Evolutionary conservation across 2,797 vertebrate species (phyloP).

Genomic region (Brotula barbata): DNA sequence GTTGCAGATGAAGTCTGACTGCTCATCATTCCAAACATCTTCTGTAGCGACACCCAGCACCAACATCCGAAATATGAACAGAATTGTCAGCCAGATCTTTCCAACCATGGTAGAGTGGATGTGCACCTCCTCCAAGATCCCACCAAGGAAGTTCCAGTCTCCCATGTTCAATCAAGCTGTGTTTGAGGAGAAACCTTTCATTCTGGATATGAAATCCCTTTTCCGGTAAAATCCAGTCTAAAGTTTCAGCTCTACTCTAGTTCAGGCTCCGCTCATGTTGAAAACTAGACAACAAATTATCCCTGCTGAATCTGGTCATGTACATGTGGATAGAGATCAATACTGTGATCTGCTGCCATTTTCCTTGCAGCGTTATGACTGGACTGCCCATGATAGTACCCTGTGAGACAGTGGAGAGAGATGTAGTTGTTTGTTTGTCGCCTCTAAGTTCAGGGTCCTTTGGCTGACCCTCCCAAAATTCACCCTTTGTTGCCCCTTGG

Average conservation of each 20-base stretch:
- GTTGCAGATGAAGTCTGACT: conserved; percentile 90
- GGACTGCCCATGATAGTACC: conserved; percentile 10
- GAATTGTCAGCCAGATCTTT: conserved; percentile 92
- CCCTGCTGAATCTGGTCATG: conserved; percentile 21
- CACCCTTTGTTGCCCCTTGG: no score
- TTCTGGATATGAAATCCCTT: no score
- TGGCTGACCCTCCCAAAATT: no score
- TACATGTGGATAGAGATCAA: conserved; percentile 52
- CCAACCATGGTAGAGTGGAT: conserved; percentile 91
- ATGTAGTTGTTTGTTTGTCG: conserved; percentile 19
- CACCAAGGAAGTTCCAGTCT: conserved; percentile 91
- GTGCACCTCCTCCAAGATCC: conserved; percentile 91
- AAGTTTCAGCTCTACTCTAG: no score
- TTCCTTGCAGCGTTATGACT: conserved; percentile 54
- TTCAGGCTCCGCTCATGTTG: conserved; percentile 6
- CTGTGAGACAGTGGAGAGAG: conserved; percentile 39
- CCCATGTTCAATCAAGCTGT: conserved; percentile 81
- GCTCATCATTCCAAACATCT: conserved; percentile 92
- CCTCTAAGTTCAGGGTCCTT: no score
- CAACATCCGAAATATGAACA: conserved; percentile 91
- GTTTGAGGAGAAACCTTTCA: conserved; percentile 51
- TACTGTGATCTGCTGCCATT: conserved; percentile 55
- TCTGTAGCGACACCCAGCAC: conserved; percentile 88
- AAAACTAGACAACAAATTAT: conserved; percentile 36
- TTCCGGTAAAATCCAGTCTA: no score